Percentiles rank a stretch among this genome's conserved stretches.
Conservation (phyloP, 1,140 invertebrate genomes). For the Mactra quadrangularis region DNA sequence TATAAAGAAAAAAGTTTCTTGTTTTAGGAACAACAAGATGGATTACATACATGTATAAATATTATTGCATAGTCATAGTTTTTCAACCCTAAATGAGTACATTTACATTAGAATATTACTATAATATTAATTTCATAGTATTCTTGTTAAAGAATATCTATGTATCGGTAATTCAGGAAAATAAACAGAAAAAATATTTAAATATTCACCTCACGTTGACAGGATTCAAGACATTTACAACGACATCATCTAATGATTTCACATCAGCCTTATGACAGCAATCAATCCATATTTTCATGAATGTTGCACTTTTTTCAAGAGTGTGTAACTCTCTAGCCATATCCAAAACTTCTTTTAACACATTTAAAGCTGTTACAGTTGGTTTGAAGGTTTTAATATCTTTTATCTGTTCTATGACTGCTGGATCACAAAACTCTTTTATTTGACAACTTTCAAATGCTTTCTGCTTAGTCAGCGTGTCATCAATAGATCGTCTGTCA, state of each 20-base stretch:
- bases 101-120: too few species aligned
- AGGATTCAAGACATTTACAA: neutral
- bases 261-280: neutral
- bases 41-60: neutral
- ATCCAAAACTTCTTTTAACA: neutral
- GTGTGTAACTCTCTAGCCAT: neutral
- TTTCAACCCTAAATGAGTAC: too few species aligned
- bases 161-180: neutral
- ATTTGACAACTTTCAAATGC: neutral
- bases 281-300: slow-evolving; percentile 16
- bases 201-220: neutral
- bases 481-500: slow-evolving; percentile 7
- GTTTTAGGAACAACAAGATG: too few species aligned
- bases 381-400: neutral
- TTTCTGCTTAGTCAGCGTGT: slow-evolving; percentile 13
- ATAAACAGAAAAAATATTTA: neutral
- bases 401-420: neutral
- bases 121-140: neutral
- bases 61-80: too few species aligned
- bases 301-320: neutral
- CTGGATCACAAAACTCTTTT: slow-evolving; percentile 19
- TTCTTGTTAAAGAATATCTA: neutral
- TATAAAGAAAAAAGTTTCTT: too few species aligned
- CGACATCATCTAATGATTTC: neutral
- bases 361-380: neutral